A percentile compares a stretch with the other conserved stretches of the same genome.
These are phyloP conservation scores for Sebastolobus altivelis DNA, from an alignment of 2,797 vertebrate genomes.

Conservation along the genomic window DNA sequence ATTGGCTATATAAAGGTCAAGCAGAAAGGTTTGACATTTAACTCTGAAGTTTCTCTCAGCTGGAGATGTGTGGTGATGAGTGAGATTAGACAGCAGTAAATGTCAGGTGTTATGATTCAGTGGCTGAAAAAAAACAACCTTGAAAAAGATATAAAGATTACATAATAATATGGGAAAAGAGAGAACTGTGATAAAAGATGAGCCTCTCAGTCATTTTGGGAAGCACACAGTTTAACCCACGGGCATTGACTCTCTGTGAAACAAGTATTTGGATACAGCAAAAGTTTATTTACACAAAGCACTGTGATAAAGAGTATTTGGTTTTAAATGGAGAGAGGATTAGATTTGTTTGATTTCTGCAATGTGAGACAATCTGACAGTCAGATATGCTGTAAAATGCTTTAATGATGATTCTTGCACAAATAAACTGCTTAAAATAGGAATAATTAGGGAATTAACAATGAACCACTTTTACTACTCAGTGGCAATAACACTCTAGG, in stretches of 20 bases:
- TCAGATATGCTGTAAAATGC: slow-evolving; percentile 21
- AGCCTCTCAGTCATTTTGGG: slow-evolving; percentile 13
- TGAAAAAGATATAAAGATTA: slow-evolving; percentile 3
- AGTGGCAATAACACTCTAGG: background rate
- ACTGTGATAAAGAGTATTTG: slow-evolving; percentile 6
- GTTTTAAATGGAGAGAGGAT: slow-evolving; percentile 1
- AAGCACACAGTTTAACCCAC: slow-evolving; percentile 8
- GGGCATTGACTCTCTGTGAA: slow-evolving; percentile 40
- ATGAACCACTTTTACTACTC: slow-evolving; percentile 36
- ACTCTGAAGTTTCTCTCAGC: slow-evolving; percentile 16
- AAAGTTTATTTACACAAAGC: slow-evolving; percentile 24
- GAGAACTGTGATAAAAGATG: slow-evolving; percentile 4
- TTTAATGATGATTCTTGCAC: slow-evolving; percentile 35
- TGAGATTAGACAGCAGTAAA: slow-evolving; percentile 40
- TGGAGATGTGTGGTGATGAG: slow-evolving; percentile 17
- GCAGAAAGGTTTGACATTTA: slow-evolving; percentile 55
- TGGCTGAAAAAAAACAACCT: background rate
- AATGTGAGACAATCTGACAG: slow-evolving; percentile 6
- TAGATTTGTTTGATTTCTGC: background rate
- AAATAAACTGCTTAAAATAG: slow-evolving; percentile 54
- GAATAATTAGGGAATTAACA: slow-evolving; percentile 74
- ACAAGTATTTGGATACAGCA: slow-evolving; percentile 3
- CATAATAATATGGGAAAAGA: background rate
- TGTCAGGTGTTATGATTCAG: slow-evolving; percentile 36
- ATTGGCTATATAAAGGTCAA: slow-evolving; percentile 34